Evolutionary conservation across 2,113 vertebrate species (phyloP).

Genomic region (Hippocampus zosterae): DNA sequence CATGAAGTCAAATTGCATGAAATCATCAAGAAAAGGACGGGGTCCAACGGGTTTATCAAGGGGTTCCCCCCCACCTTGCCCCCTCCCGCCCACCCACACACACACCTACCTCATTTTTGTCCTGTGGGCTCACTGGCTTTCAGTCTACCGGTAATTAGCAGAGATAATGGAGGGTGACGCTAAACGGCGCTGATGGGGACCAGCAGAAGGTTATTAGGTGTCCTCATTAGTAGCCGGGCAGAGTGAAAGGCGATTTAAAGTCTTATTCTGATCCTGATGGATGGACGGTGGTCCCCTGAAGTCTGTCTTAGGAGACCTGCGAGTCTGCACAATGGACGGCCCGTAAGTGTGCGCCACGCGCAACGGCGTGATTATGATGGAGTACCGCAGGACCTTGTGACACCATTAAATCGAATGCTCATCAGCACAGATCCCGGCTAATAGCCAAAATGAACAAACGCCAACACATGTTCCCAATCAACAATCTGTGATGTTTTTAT

Average conservation of each 20-base stretch:
- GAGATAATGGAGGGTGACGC: constrained; percentile 71
- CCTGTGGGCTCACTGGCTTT: constrained; percentile 53
- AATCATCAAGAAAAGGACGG: constrained; percentile 36
- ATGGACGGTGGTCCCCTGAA: constrained; percentile 33
- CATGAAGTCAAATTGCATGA: constrained; percentile 27
- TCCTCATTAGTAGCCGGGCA: constrained; percentile 65
- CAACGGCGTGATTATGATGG: neutral
- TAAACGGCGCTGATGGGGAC: constrained; percentile 68
- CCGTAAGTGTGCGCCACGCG: neutral
- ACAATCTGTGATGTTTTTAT: neutral
- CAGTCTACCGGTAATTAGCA: constrained; percentile 61
- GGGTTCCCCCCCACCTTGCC: constrained; percentile 3
- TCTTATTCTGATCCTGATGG: constrained; percentile 65
- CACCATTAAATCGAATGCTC: no score
- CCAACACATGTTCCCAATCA: constrained; percentile 1
- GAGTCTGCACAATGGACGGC: constrained; percentile 12
- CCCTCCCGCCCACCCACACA: neutral
- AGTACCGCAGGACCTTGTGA: constrained; percentile 18
- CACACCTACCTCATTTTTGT: constrained; percentile 19
- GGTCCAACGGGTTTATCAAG: constrained; percentile 40
- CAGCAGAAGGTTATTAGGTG: constrained; percentile 73
- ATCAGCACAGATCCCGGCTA: no score
- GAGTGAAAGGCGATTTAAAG: constrained; percentile 64
- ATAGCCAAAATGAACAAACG: neutral
- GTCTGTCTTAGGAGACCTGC: constrained; percentile 29